Evolutionary conservation across 2,113 vertebrate species (phyloP), one percentile per base, ranked within the genome.

Genomic region (Opisthocomus hoazin): DNA sequence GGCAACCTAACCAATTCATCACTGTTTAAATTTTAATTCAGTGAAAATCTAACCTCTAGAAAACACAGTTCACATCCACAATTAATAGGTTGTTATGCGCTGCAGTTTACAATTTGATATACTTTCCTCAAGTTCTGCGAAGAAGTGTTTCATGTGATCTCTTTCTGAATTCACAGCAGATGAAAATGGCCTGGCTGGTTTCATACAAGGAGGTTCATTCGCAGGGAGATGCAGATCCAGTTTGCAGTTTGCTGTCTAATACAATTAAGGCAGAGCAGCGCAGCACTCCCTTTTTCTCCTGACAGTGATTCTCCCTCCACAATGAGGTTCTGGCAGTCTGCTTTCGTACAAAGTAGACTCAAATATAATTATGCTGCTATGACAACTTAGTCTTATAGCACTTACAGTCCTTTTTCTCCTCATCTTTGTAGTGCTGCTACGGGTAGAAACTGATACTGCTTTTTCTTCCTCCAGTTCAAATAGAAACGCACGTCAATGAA

Each of bases 311-410:
- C 56, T 92, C 82, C 85, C 76, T 88, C 76, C 85, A 90, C 83
- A 90, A 95, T 69, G 75, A 86, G 87, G 79, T 86, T 94, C 93
- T 95, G 90, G 93, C 92, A 95, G 71, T 77, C 90, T 95, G 85
- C 80, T 96, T 94, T 92, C 6, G 2, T 64, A 81, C 79, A 54
- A 93, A 92, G 90, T 89, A 95, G 93, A 86, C 82, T 81, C 92
- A 96, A 88, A 96, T 78, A 77, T 78, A 96, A 96, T 96, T 93
- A 96, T 90, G 92, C 95, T 94, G 86, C 93, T 96, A 96, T 96
- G 96, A 94, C 95, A 96, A 96, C 92, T 97, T 90, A 89, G 93
- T 84, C 76, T 94, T 92, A 78, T 5, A 84, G 64, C 34, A 39
- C 73, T 93, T 39, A 15, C 63, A 56, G 32, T 68, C 61, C 61